Evolutionary conservation across 2,113 vertebrate species (phyloP), one percentile per base, ranked within the genome.

Genomic region (Octodon degus): DNA sequence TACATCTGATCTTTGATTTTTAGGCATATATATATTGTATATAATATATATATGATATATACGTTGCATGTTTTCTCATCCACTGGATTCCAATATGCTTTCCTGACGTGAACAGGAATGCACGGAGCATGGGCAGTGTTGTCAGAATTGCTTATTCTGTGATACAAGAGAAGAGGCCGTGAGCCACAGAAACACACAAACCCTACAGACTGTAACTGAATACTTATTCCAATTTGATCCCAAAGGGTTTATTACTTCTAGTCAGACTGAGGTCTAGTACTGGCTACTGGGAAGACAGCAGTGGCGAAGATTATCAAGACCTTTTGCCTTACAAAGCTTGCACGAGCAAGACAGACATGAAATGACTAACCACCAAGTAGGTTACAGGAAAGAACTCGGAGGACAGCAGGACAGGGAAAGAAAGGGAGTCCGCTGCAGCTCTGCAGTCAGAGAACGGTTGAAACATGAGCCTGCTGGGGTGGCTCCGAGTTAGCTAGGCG

Each of bases 291-390:
- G 40, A 40, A 87, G 20, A 89, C 22, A 63, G 80, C 20, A 92
- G n/a, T 63, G 17, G 50, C 68, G 43, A 81, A 76, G 50, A 70
- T 19, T 43, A 77, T 58, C 76, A 62, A 86, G n/a, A 86, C 67
- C 87, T 67, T 43, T 76, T 90, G 92, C 32, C 30, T 93, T 63
- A 74, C 53, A 47, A 86, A 84, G 55, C 22, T 90, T 81, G 67
- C 22, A 63, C 17, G 62, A 37, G 58, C 20, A 65, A 93, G 87
- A 68, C 19, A 72, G 50, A 80, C 58, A 30, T 22, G 20, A 94
- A 86, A 86, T 32, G 63, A 43, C 27, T n/a, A 8, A 30, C 34
- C 32, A 68, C 13, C 67, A 85, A 27, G 2, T 47, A 13, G 37
- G 50, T 47, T 30, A 55, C 5, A 40, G 43, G 14, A 27, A 22